These are phyloP conservation scores for Chironomus tentans DNA, from an alignment of 2,888 invertebrate genomes.

Conservation along the genomic window DNA sequence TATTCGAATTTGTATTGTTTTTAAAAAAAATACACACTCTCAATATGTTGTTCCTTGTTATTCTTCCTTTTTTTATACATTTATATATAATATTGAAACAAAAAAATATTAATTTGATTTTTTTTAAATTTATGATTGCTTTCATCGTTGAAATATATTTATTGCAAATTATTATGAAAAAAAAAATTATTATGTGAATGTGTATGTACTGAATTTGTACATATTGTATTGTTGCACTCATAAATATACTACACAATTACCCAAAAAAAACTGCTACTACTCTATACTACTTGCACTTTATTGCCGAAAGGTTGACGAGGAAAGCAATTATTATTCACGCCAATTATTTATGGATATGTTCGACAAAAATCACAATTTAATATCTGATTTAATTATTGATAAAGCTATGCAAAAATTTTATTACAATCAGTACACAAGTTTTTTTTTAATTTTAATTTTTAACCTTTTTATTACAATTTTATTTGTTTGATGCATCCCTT, in stretches of 20 bases:
- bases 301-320: slow-evolving; percentile 5
- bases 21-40: not conserved
- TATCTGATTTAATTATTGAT: slow-evolving; percentile 27
- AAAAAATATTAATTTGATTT: slow-evolving; percentile 3
- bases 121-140: slow-evolving; percentile 22
- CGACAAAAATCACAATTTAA: slow-evolving; percentile 22
- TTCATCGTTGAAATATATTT: slow-evolving; percentile 15
- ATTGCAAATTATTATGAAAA: slow-evolving; percentile 16
- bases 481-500: not conserved
- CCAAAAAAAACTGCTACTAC: not conserved
- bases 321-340: slow-evolving; percentile 26
- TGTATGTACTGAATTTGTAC: not conserved
- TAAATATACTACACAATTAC: not conserved
- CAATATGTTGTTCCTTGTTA: not conserved
- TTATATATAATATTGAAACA: not conserved
- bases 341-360: slow-evolving; percentile 26
- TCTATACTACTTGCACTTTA: not conserved
- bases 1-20: too few species aligned
- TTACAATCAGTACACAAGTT: not conserved
- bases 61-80: not conserved
- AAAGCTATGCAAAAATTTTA: not conserved
- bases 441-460: not conserved
- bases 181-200: slow-evolving; percentile 2
- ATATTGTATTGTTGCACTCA: not conserved
- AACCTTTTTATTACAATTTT: not conserved